Evolutionary conservation across 53 echinoderm and acorn worm genomes (phyloP).

Genomic region (Paracentrotus lividus): DNA sequence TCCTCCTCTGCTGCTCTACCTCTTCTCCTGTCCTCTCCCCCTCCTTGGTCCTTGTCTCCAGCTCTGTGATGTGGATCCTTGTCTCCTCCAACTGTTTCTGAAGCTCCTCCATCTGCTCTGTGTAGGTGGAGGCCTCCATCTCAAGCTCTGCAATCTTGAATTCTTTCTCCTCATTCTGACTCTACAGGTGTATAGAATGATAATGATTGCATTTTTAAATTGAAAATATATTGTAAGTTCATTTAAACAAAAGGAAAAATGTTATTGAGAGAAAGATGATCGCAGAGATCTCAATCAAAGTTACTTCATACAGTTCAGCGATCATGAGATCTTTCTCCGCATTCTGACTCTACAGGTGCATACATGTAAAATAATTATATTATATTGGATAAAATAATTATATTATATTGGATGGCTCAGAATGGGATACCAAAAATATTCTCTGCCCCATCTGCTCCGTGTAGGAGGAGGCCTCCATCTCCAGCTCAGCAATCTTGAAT

Average conservation of each 20-base stretch:
- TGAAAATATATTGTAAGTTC: too few species aligned
- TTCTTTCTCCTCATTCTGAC: conserved; percentile 94
- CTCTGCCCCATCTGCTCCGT: conserved; percentile 90
- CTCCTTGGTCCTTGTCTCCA: conserved; percentile 84
- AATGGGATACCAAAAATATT: too few species aligned
- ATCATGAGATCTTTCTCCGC: too few species aligned
- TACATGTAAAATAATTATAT: too few species aligned
- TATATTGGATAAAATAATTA: too few species aligned
- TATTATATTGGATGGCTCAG: too few species aligned
- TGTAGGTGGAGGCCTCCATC: conserved; percentile 86
- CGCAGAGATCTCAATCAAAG: too few species aligned
- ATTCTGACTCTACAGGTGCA: too few species aligned
- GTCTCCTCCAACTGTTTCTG: conserved; percentile 87
- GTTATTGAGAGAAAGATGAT: too few species aligned
- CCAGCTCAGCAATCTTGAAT: conserved; percentile 98
- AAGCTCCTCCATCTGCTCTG: conserved; percentile 89
- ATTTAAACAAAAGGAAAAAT: too few species aligned
- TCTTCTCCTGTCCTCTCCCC: conserved; percentile 80
- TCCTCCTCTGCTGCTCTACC: conserved; percentile 77
- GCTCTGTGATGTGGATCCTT: conserved; percentile 72
- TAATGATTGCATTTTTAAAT: too few species aligned
- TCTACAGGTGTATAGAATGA: conserved; percentile 69
- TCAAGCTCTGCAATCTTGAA: conserved; percentile 99
- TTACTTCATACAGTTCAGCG: too few species aligned
- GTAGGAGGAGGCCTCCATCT: conserved; percentile 88